Percentiles rank a stretch among this genome's conserved stretches.
Evolutionary conservation across 37 sponge, comb jelly and placozoan species (phyloP).

Genomic region (Oopsacas minuta): DNA sequence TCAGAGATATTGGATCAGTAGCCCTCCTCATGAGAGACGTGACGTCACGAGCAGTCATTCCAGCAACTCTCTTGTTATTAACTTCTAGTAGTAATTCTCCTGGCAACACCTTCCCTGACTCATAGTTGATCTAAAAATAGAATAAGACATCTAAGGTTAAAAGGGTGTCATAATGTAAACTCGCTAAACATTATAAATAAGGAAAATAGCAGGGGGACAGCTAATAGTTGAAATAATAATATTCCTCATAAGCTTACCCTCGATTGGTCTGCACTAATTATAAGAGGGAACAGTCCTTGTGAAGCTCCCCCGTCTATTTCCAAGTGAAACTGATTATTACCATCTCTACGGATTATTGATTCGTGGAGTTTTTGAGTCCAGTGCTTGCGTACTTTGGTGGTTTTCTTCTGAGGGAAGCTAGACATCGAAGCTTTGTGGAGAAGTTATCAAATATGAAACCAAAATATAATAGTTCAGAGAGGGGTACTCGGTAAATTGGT

Average conservation of each 20-base stretch:
- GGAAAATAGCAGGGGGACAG: no score
- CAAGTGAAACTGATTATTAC: slow-evolving; percentile 66
- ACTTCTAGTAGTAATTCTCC: slow-evolving; percentile 73
- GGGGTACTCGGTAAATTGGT: no score
- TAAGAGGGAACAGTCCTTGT: slow-evolving; percentile 42
- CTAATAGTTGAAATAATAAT: background rate
- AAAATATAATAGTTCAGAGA: background rate
- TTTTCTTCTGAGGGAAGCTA: slow-evolving; percentile 23
- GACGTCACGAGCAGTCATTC: slow-evolving; percentile 80
- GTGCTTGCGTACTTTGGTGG: slow-evolving; percentile 57
- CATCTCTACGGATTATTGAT: slow-evolving; percentile 40
- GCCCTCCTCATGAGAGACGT: slow-evolving; percentile 70
- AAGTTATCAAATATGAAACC: background rate
- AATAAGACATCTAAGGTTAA: no score
- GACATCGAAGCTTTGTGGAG: background rate
- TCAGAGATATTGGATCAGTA: slow-evolving; percentile 57
- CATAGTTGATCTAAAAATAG: slow-evolving; percentile 53
- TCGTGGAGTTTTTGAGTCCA: slow-evolving; percentile 74
- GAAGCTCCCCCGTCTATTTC: slow-evolving; percentile 89
- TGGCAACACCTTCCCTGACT: slow-evolving; percentile 44
- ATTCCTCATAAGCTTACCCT: background rate
- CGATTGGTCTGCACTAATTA: slow-evolving; percentile 57
- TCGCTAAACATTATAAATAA: no score
- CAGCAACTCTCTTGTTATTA: slow-evolving; percentile 69
- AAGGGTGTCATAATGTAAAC: no score